These are phyloP conservation scores for Ceratina japonica DNA, from an alignment of 1,140 invertebrate genomes.

Conservation along the genomic window DNA sequence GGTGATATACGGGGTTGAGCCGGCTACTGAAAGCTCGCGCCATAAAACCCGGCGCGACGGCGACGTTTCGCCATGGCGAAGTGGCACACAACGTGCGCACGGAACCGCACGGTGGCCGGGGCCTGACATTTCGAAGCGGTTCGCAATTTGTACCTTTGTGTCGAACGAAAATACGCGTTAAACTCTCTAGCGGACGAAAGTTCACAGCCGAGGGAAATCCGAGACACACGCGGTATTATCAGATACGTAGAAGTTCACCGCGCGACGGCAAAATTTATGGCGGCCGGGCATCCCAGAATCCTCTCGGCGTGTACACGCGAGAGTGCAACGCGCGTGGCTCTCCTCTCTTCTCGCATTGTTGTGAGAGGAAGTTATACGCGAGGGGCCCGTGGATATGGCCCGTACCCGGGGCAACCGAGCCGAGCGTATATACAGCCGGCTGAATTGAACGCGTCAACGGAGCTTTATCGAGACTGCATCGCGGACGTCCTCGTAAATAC, in stretches of 20 bases:
- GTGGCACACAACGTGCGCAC: neutral
- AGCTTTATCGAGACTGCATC: slow-evolving; percentile 28
- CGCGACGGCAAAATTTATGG: slow-evolving; percentile 33
- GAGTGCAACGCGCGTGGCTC: slow-evolving; percentile 11
- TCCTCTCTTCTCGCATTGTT: slow-evolving; percentile 17
- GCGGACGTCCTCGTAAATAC: slow-evolving; percentile 23
- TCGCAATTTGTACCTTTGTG: slow-evolving; percentile 46
- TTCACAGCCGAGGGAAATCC: slow-evolving; percentile 48
- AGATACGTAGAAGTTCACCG: slow-evolving; percentile 39
- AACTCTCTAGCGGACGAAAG: slow-evolving; percentile 37
- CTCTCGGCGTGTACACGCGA: slow-evolving; percentile 6
- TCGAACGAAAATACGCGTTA: slow-evolving; percentile 43
- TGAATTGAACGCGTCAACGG: slow-evolving; percentile 46
- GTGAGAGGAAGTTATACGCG: neutral
- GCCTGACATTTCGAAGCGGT: slow-evolving; percentile 31
- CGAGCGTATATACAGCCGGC: neutral
- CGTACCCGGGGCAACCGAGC: neutral
- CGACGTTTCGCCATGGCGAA: neutral
- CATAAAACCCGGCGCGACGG: neutral
- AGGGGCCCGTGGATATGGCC: neutral
- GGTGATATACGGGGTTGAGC: neutral
- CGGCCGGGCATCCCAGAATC: slow-evolving; percentile 12
- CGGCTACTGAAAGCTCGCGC: neutral
- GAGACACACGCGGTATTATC: slow-evolving; percentile 33
- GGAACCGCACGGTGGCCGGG: neutral